Evolutionary conservation across 2,113 vertebrate species (phyloP).

Genomic region (Aspiorhynchus laticeps): DNA sequence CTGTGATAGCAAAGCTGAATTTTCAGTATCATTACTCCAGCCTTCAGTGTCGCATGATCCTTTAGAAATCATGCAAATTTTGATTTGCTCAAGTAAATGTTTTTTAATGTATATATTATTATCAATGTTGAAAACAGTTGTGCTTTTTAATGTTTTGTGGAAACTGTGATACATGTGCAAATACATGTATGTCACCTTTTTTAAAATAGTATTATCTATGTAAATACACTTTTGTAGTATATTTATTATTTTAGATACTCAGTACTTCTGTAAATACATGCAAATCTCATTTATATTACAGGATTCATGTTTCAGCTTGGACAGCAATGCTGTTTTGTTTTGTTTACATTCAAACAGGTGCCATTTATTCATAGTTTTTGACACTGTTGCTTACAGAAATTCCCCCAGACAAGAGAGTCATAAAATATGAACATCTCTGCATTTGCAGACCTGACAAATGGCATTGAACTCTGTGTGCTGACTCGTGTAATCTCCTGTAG

Average conservation of each 20-base stretch:
- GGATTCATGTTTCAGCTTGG: background rate
- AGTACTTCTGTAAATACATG: background rate
- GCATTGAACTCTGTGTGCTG: slow-evolving; percentile 35
- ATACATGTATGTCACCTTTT: no score
- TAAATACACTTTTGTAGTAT: background rate
- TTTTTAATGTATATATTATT: no score
- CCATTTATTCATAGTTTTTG: background rate
- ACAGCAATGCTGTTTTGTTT: background rate
- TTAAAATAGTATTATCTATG: no score
- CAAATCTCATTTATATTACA: background rate
- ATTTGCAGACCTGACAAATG: slow-evolving; percentile 46
- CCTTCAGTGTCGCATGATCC: background rate
- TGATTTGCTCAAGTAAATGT: background rate
- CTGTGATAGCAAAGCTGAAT: background rate
- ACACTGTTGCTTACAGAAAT: background rate
- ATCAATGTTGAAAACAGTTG: background rate
- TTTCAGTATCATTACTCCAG: background rate
- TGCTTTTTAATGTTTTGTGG: background rate
- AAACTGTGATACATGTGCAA: background rate
- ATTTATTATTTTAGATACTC: background rate
- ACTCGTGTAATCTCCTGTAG: slow-evolving; percentile 50
- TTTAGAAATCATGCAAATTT: background rate
- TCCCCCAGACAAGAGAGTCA: slow-evolving; percentile 13
- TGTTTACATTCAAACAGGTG: background rate
- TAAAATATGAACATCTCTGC: slow-evolving; percentile 27